phyloP scores from a whole-genome alignment of 2,113 vertebrate genomes.

The Eulemur rufifrons region DNA sequence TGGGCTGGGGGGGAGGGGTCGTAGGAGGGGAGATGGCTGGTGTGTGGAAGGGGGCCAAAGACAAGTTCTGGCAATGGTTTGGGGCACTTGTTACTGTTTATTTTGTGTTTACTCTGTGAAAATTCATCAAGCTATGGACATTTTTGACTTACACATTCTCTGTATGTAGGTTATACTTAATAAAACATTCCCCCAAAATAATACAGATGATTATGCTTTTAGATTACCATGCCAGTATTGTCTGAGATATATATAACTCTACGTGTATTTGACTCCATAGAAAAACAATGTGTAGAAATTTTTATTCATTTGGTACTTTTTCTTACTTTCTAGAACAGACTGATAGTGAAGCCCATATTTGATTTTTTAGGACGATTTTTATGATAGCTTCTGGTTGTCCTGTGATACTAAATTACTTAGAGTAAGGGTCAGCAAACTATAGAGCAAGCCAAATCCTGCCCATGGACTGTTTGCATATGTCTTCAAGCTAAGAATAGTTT shows the following conservation, averaged over 20 bases:
- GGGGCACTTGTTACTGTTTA: not conserved
- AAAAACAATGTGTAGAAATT: not conserved
- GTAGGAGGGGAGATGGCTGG: no score
- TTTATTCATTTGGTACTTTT: constrained; percentile 4
- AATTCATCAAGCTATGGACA: not conserved
- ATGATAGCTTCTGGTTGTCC: not conserved
- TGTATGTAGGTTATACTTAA: not conserved
- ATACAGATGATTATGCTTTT: not conserved
- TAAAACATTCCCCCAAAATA: not conserved
- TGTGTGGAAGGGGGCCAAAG: not conserved
- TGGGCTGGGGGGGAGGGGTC: no score
- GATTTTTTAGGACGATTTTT: constrained; percentile 23
- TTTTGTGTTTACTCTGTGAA: not conserved
- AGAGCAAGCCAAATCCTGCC: not conserved
- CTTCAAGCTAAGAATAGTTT: not conserved
- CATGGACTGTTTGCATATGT: not conserved
- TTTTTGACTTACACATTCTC: not conserved
- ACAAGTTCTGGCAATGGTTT: not conserved
- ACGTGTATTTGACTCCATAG: not conserved
- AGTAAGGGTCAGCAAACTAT: not conserved
- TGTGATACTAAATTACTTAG: not conserved
- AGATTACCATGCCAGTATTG: not conserved
- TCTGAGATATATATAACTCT: not conserved
- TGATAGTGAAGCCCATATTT: not conserved
- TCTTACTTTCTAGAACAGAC: constrained; percentile 1